phyloP scores from a whole-genome alignment of 2,888 invertebrate species.

The Dilophus febrilis region DNA sequence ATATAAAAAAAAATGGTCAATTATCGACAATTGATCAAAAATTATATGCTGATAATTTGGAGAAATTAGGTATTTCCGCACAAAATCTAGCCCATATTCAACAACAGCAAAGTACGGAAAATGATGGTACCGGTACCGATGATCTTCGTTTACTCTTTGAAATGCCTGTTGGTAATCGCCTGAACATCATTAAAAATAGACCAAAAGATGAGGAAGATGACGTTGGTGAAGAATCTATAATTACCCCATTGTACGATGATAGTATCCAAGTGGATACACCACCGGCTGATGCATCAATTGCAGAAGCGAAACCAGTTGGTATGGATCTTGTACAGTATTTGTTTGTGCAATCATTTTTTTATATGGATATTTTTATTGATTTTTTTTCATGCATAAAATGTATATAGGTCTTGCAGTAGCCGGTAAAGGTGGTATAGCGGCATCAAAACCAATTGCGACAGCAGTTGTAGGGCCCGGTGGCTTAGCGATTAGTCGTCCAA shows the following conservation, averaged over 20 bases:
- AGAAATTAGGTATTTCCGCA: slow-evolving; percentile 37
- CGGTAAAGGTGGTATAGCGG: slow-evolving; percentile 50
- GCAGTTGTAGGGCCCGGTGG: slow-evolving; percentile 54
- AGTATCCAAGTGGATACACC: slow-evolving; percentile 34
- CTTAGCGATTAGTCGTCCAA: slow-evolving; percentile 49
- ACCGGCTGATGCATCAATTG: slow-evolving; percentile 43
- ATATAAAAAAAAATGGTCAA: slow-evolving; percentile 39
- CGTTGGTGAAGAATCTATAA: slow-evolving; percentile 13
- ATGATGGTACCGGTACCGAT: slow-evolving; percentile 26
- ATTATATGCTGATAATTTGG: slow-evolving; percentile 38
- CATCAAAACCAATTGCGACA: slow-evolving; percentile 51
- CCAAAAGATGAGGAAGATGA: slow-evolving; percentile 25
- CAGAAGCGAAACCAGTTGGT: slow-evolving; percentile 62
- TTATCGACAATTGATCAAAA: slow-evolving; percentile 36
- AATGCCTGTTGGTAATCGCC: slow-evolving; percentile 13
- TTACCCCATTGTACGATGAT: slow-evolving; percentile 22
- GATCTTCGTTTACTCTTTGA: slow-evolving; percentile 33
- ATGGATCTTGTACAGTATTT: no score
- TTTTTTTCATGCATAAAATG: no score
- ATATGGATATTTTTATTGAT: no score
- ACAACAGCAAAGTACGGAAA: slow-evolving; percentile 33
- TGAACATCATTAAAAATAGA: neutral
- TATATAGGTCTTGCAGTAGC: slow-evolving; percentile 42
- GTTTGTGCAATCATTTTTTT: neutral
- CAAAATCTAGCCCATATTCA: slow-evolving; percentile 38